A percentile compares a stretch with the other conserved stretches of the same genome.
Conservation (phyloP, 1,140 invertebrate genomes). For the Pomacea maculata region DNA sequence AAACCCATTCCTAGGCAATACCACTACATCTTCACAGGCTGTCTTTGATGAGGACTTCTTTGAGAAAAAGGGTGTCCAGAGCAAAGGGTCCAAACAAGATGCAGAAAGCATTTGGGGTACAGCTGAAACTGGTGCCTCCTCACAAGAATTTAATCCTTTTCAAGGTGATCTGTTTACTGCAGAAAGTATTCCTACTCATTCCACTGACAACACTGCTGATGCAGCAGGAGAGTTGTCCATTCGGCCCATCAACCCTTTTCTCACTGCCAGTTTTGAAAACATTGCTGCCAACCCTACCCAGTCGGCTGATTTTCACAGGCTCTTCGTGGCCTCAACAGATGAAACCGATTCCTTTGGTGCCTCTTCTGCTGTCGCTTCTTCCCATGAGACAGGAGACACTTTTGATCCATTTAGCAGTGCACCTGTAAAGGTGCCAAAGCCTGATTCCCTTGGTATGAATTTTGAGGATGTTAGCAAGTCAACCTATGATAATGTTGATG, state of each 20-base stretch:
- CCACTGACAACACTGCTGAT: conserved; percentile 2
- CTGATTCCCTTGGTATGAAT: neutral
- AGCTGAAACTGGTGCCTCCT: conserved; percentile 9
- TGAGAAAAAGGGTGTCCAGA: conserved; percentile 23
- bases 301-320: conserved; percentile 19
- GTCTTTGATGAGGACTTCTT: conserved; percentile 54
- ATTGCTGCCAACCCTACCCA: conserved; percentile 23
- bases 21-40: conserved; percentile 11
- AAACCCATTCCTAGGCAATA: conserved; percentile 26
- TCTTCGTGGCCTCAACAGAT: conserved; percentile 25
- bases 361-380: conserved; percentile 5
- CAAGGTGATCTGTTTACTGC: conserved; percentile 54
- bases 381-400: neutral
- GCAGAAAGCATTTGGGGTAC: conserved; percentile 29
- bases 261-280: conserved; percentile 44
- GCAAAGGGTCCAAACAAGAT: conserved; percentile 16
- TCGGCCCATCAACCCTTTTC: conserved; percentile 42
- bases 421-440: conserved; percentile 1
- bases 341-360: neutral
- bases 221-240: neutral
- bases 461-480: conserved; percentile 1
- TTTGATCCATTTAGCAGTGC: conserved; percentile 27
- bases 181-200: conserved; percentile 26
- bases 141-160: conserved; percentile 48
- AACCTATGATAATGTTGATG: conserved; percentile 29